Evolutionary conservation across 2,888 invertebrate species (phyloP).

Genomic region (Thymelicus lineola): DNA sequence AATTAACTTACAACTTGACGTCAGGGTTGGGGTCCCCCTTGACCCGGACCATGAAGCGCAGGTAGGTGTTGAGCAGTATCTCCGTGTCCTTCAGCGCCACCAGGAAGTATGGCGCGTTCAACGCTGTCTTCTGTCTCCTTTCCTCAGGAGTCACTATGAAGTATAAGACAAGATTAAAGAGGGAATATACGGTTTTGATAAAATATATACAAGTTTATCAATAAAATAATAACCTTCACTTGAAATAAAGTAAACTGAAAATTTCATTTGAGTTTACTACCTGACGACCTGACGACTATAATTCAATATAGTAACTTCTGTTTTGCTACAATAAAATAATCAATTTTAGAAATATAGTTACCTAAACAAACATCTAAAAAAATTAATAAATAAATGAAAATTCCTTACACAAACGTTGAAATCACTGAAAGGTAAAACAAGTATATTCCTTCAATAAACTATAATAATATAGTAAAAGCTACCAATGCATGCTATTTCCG

Average conservation of each 20-base stretch:
- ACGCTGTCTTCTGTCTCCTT: conserved; percentile 87
- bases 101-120: conserved; percentile 93
- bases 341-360: background rate
- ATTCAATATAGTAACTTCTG: no score
- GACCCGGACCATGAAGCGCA: conserved; percentile 95
- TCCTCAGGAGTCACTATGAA: conserved; percentile 89
- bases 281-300: no score
- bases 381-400: background rate
- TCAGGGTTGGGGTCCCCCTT: conserved; percentile 95
- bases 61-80: conserved; percentile 93
- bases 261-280: no score
- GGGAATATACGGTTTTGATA: background rate
- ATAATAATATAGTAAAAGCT: background rate
- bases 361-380: background rate
- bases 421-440: background rate
- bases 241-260: no score
- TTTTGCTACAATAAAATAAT: no score
- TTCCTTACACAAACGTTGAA: background rate
- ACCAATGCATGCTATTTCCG: conserved; percentile 12
- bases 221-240: no score
- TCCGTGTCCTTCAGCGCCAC: conserved; percentile 95
- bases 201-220: no score
- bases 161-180: conserved; percentile 4
- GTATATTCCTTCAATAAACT: background rate
- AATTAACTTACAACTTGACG: conserved; percentile 92